Percentiles rank a stretch among this genome's conserved stretches.
Evolutionary conservation across 2,113 vertebrate genomes (phyloP).

Genomic region (Calidris pygmaea): DNA sequence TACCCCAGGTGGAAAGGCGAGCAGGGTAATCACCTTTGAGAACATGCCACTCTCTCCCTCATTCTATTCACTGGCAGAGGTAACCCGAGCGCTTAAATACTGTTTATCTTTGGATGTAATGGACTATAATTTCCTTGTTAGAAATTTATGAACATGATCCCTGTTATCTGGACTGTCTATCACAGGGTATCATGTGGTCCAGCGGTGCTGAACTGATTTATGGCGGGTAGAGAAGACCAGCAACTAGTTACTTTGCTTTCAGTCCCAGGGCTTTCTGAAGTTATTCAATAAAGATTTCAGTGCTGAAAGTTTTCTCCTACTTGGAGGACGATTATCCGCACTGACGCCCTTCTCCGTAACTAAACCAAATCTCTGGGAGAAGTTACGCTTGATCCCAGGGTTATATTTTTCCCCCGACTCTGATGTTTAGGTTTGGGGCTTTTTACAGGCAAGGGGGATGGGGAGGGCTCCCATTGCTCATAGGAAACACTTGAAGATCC

Average conservation of each 20-base stretch:
- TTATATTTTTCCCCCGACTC: not conserved
- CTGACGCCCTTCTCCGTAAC: not conserved
- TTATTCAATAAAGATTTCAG: not conserved
- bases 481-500: not conserved
- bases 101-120: not conserved
- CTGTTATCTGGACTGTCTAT: not conserved
- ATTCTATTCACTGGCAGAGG: not conserved
- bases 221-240: not conserved
- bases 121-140: not conserved
- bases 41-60: not conserved
- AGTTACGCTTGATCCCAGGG: not conserved
- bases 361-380: not conserved
- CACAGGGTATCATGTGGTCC: not conserved
- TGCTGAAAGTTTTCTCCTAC: not conserved
- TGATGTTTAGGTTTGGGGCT: not conserved
- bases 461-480: not conserved
- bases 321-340: not conserved
- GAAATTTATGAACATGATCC: not conserved
- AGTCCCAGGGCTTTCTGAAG: not conserved
- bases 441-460: not conserved
- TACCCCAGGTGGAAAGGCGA: not conserved
- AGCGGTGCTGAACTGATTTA: not conserved
- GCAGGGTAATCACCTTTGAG: not conserved
- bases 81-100: not conserved
- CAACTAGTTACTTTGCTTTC: not conserved